Evolutionary conservation across 1,140 invertebrate genomes (phyloP).

Genomic region (Panagrolaimus sp.): DNA sequence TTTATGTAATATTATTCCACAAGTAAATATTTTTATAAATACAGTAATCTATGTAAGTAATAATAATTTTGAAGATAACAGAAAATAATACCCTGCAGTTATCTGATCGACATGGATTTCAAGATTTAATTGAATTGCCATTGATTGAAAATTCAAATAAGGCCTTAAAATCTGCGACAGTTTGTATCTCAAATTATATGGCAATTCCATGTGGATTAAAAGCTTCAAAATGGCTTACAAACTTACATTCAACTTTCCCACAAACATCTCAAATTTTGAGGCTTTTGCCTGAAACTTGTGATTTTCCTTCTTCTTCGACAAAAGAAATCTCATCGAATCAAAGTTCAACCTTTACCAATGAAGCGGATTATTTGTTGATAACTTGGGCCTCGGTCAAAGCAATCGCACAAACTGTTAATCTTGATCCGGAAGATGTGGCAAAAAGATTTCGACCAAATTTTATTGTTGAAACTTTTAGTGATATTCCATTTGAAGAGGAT

Average conservation of each 20-base stretch:
- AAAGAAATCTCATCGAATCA: neutral
- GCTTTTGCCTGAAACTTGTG: constrained; percentile 60
- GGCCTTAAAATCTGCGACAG: constrained; percentile 20
- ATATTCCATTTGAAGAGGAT: constrained; percentile 70
- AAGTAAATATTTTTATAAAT: no score
- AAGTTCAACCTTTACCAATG: constrained; percentile 72
- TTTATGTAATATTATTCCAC: constrained; percentile 71
- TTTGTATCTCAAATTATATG: constrained; percentile 69
- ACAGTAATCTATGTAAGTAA: no score
- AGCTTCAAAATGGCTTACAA: constrained; percentile 72
- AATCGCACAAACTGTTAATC: constrained; percentile 65
- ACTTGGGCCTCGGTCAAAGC: constrained; percentile 72
- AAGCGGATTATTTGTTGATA: constrained; percentile 79
- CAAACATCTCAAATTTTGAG: constrained; percentile 45
- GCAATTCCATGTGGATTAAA: constrained; percentile 73
- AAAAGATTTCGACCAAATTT: constrained; percentile 66
- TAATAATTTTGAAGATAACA: no score
- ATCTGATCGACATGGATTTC: no score
- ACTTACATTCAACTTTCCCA: constrained; percentile 58
- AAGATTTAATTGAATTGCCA: no score
- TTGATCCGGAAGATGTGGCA: constrained; percentile 62
- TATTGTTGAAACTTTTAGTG: constrained; percentile 61
- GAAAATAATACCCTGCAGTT: no score
- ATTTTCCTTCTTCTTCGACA: constrained; percentile 59
- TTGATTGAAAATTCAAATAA: constrained; percentile 61